Conservation (phyloP, 2,113 vertebrate species). For the Hippocampus barbouri region DNA sequence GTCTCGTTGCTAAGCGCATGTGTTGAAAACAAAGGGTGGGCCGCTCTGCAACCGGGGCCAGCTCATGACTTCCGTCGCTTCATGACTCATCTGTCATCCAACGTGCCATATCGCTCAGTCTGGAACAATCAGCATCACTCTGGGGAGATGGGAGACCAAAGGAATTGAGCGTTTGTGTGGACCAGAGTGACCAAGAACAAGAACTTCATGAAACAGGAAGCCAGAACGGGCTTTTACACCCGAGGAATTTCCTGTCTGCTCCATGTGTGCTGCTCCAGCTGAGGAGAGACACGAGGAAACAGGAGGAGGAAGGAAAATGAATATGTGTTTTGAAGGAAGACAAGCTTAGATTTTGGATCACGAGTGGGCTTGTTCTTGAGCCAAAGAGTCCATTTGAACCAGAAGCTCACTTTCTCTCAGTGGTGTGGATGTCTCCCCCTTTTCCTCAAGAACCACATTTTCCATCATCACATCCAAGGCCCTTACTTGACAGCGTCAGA, state of each 20-base stretch:
- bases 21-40: slow-evolving; percentile 58
- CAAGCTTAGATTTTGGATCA: slow-evolving; percentile 17
- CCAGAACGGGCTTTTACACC: slow-evolving; percentile 55
- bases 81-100: slow-evolving; percentile 56
- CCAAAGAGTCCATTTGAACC: not conserved
- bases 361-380: not conserved
- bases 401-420: not conserved
- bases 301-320: slow-evolving; percentile 11
- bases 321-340: slow-evolving; percentile 21
- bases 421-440: not conserved
- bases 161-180: slow-evolving; percentile 2
- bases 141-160: slow-evolving; percentile 6
- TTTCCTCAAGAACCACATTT: not conserved
- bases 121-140: slow-evolving; percentile 42
- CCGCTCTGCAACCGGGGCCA: slow-evolving; percentile 35
- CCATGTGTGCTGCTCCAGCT: slow-evolving; percentile 10
- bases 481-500: slow-evolving; percentile 11
- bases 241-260: slow-evolving; percentile 70
- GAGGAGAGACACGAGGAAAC: slow-evolving; percentile 12
- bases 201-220: slow-evolving; percentile 58
- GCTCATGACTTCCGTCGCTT: slow-evolving; percentile 50
- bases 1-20: slow-evolving; percentile 61
- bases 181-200: slow-evolving; percentile 22
- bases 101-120: slow-evolving; percentile 25
- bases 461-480: slow-evolving; percentile 7